Percentiles rank a stretch among this genome's conserved stretches.
Evolutionary conservation across 2,113 vertebrate species (phyloP).

Genomic region (Myocastor coypus): DNA sequence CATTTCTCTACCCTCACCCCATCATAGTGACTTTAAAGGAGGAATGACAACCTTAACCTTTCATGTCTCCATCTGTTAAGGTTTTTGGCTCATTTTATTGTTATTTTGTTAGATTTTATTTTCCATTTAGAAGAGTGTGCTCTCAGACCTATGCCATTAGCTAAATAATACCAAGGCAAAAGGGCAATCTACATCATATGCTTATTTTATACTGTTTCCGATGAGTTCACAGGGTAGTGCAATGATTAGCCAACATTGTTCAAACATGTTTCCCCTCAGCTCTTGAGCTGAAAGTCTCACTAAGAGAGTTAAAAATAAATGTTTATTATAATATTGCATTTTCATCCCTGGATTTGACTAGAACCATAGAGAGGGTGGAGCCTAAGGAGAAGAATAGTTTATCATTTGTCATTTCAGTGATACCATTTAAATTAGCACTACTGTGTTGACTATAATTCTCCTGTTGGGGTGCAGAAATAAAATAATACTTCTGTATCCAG

Average conservation of each 20-base stretch:
- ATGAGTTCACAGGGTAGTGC: neutral
- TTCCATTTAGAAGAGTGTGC: conserved; percentile 62
- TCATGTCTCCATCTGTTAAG: conserved; percentile 63
- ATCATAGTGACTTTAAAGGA: conserved; percentile 60
- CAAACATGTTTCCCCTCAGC: conserved; percentile 31
- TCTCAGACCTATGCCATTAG: conserved; percentile 71
- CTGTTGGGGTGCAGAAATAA: neutral
- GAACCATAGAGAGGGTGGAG: neutral
- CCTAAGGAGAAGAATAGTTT: neutral
- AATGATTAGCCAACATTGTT: conserved; percentile 57
- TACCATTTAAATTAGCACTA: neutral
- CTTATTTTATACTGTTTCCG: conserved; percentile 14
- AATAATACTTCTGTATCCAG: neutral
- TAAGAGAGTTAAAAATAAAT: conserved; percentile 59
- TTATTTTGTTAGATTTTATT: conserved; percentile 72
- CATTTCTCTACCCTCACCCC: conserved; percentile 64
- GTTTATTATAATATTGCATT: conserved; percentile 55
- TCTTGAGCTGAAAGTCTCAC: neutral
- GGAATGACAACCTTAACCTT: conserved; percentile 72
- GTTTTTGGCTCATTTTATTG: conserved; percentile 56
- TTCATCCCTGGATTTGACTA: conserved; percentile 2
- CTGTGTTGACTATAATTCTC: conserved; percentile 20
- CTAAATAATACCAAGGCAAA: conserved; percentile 67
- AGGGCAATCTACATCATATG: conserved; percentile 48
- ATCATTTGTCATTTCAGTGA: neutral